These are phyloP conservation scores for Aradophagus sp. DNA, from an alignment of 1,140 invertebrate species.

Conservation along the genomic window DNA sequence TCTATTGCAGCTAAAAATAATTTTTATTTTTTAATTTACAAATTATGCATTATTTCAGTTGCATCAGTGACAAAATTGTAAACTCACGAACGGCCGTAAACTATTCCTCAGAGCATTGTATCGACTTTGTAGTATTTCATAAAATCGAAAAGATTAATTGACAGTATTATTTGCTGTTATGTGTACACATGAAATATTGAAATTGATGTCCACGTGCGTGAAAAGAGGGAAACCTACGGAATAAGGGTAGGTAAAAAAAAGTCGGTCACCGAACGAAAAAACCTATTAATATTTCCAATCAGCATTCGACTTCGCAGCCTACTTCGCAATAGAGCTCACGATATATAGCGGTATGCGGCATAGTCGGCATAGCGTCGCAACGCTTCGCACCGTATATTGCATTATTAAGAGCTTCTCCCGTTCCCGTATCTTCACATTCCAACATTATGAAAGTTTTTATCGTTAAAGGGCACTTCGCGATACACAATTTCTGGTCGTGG, in stretches of 20 bases:
- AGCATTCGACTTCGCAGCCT: constrained; percentile 68
- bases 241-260: constrained; percentile 39
- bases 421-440: constrained; percentile 66
- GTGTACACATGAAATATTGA: too few species aligned
- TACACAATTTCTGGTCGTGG: constrained; percentile 49
- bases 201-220: constrained; percentile 2
- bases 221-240: constrained; percentile 28
- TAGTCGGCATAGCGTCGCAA: constrained; percentile 62
- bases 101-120: too few species aligned
- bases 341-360: constrained; percentile 66
- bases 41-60: too few species aligned
- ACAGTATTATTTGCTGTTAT: too few species aligned
- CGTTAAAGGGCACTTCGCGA: constrained; percentile 61
- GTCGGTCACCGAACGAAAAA: constrained; percentile 57
- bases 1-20: too few species aligned
- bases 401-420: constrained; percentile 70
- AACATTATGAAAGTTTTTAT: constrained; percentile 73
- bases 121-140: too few species aligned
- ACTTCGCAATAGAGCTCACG: constrained; percentile 70
- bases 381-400: constrained; percentile 72
- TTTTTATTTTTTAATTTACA: too few species aligned
- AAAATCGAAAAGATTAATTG: too few species aligned
- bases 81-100: too few species aligned
- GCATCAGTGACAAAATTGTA: too few species aligned
- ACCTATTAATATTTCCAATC: constrained; percentile 72